Evolutionary conservation across 2,113 vertebrate species (phyloP), one percentile per base, ranked within the genome.

Genomic region (Vimba vimba): DNA sequence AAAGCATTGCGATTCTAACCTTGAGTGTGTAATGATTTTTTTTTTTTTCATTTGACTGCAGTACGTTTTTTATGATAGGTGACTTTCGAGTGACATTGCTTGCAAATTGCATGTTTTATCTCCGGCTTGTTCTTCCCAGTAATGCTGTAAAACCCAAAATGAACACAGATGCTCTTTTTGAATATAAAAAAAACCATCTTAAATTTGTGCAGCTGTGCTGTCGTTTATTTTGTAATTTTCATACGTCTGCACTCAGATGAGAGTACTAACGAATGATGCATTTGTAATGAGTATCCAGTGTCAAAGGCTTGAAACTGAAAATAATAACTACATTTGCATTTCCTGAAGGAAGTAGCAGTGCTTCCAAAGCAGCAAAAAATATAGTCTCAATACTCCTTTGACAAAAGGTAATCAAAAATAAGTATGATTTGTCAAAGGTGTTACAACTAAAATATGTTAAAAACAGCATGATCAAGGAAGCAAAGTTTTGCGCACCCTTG

Each of bases 181-280:
- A 30, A 82, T 69, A 52, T 33, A 76, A 50, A 76, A 27, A 19
- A 71, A 55, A 52, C 21, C 17, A 52, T 30, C 17, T 50, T 52
- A 82, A 52, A 82, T 82, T 50, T 82, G 79, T 82, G 79, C 79
- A 82, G 79, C 79, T 82, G 79, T 82, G 79, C 60, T 21, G 79
- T 33, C 45, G 27, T 82, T 82, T 82, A 50, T 27, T 45, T 69
- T 17, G 4, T 82, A 25, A 68, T 82, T 36, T 82, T 82, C 62
- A 69, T 30, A 82, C 8, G 62, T 68, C 62, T 68, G 62, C 79
- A 23, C 9, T 52, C 43, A 68, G 64, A 69, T 30, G 25, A 36
- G 17, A 23, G 43, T 13, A 23, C n/a, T 80, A 82, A 82, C 17
- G 64, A 68, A 33, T 23, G 17, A 50, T 82, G 79, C 39, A 68